Percentiles rank a stretch among this genome's conserved stretches.
These are phyloP conservation scores for Pogonognathellus flavescens DNA, from an alignment of 1,140 invertebrate genomes.

Conservation along the genomic window DNA sequence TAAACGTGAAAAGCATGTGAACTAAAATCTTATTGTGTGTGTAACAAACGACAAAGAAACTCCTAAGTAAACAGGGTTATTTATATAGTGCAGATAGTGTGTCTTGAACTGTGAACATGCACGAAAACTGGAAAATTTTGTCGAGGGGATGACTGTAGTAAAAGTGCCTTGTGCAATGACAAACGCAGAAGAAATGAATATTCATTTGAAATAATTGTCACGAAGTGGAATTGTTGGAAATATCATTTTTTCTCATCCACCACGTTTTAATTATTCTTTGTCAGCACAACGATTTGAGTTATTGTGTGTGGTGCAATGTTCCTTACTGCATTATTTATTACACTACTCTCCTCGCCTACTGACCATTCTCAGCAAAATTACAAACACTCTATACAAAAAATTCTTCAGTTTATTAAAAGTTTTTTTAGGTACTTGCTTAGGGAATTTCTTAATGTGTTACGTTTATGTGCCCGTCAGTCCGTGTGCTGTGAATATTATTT, in stretches of 20 bases:
- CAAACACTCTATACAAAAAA: no score
- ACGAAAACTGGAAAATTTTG: neutral
- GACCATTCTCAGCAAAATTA: no score
- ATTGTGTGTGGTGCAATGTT: no score
- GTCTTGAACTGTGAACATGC: slow-evolving; percentile 1
- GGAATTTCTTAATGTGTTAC: no score
- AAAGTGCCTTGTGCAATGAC: slow-evolving; percentile 8
- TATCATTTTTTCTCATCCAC: neutral
- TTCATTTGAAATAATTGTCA: slow-evolving; percentile 42
- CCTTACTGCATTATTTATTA: no score
- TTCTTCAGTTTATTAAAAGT: no score
- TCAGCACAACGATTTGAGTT: no score
- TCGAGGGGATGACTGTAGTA: slow-evolving; percentile 5
- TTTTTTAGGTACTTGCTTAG: no score
- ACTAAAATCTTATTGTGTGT: slow-evolving; percentile 19
- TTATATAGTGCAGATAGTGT: neutral
- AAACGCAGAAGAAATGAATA: slow-evolving; percentile 14
- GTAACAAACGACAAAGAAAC: neutral
- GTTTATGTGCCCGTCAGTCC: no score
- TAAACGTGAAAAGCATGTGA: slow-evolving; percentile 16
- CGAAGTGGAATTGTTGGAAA: slow-evolving; percentile 1
- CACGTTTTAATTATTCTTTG: no score
- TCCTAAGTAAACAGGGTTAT: neutral
- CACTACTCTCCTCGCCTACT: no score
- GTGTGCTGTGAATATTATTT: no score